These are phyloP conservation scores for Pseudoips prasinana DNA, from an alignment of 2,888 invertebrate species.

Conservation along the genomic window DNA sequence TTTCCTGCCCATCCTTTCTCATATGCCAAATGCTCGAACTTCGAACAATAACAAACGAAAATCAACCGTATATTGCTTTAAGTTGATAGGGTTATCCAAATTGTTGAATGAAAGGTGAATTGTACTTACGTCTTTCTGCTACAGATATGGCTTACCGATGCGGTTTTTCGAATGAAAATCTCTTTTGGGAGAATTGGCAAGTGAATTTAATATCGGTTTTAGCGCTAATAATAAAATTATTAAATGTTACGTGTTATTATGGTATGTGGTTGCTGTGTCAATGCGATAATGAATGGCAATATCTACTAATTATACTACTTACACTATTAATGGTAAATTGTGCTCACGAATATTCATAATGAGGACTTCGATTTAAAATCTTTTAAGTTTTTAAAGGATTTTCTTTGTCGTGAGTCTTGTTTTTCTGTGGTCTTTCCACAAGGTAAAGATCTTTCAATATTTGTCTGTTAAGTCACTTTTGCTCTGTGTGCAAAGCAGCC, in stretches of 20 bases:
- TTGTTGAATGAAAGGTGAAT: constrained; percentile 8
- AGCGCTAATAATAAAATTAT: constrained; percentile 47
- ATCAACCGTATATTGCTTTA: constrained; percentile 5
- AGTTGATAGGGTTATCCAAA: constrained; percentile 3
- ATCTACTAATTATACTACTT: constrained; percentile 28
- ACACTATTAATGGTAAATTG: no score
- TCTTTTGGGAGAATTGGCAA: constrained; percentile 65
- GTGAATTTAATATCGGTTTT: constrained; percentile 66
- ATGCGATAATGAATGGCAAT: constrained; percentile 34
- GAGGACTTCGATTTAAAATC: no score
- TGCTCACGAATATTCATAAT: no score
- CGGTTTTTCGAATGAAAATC: constrained; percentile 75
- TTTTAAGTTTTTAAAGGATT: no score
- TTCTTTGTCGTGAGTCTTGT: no score
- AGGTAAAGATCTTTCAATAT: no score
- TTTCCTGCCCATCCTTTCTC: constrained; percentile 55
- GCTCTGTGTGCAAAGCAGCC: no score
- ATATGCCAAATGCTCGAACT: constrained; percentile 24
- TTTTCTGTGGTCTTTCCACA: no score
- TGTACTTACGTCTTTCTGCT: constrained; percentile 33
- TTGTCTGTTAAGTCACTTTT: no score
- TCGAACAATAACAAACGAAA: constrained; percentile 11
- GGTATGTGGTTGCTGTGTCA: constrained; percentile 42
- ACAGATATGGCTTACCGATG: constrained; percentile 57
- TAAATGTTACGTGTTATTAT: constrained; percentile 42